phyloP scores from a whole-genome alignment of 2,888 invertebrate genomes.

The Apotomis betuletana region DNA sequence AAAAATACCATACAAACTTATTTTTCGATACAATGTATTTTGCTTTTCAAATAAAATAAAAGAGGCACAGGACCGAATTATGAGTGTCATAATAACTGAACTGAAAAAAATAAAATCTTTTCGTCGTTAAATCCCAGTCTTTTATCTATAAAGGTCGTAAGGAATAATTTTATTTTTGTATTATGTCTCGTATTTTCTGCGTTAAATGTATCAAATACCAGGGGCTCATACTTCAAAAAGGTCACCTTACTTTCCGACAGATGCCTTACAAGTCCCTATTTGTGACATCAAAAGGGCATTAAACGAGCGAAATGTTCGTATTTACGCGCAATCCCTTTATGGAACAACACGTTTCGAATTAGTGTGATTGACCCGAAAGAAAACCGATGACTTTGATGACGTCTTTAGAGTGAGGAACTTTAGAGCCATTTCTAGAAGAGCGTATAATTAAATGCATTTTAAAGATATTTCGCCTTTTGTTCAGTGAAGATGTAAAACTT shows the following conservation, averaged over 20 bases:
- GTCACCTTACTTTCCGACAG: neutral
- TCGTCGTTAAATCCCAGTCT: too few species aligned
- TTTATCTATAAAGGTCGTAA: too few species aligned
- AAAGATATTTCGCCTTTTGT: neutral
- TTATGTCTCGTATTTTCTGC: neutral
- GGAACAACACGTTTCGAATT: constrained; percentile 1
- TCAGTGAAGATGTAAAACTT: neutral
- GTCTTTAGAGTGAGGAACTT: neutral
- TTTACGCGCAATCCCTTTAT: neutral
- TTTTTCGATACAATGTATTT: too few species aligned
- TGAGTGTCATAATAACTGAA: too few species aligned
- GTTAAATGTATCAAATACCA: neutral
- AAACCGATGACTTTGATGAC: constrained; percentile 7
- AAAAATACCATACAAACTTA: too few species aligned
- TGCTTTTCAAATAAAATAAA: too few species aligned
- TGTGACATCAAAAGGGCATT: constrained; percentile 12
- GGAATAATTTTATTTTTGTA: neutral
- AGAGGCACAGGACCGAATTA: too few species aligned
- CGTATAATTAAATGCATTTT: neutral
- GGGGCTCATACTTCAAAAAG: neutral
- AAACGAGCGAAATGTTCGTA: neutral
- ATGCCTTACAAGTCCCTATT: constrained; percentile 1
- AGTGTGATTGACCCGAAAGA: constrained; percentile 7
- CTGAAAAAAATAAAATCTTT: too few species aligned
- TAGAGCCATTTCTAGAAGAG: neutral